Percentiles rank a stretch among this genome's conserved stretches.
Conservation (phyloP, 2,888 invertebrate genomes). For the Diachrysia chrysitis region DNA sequence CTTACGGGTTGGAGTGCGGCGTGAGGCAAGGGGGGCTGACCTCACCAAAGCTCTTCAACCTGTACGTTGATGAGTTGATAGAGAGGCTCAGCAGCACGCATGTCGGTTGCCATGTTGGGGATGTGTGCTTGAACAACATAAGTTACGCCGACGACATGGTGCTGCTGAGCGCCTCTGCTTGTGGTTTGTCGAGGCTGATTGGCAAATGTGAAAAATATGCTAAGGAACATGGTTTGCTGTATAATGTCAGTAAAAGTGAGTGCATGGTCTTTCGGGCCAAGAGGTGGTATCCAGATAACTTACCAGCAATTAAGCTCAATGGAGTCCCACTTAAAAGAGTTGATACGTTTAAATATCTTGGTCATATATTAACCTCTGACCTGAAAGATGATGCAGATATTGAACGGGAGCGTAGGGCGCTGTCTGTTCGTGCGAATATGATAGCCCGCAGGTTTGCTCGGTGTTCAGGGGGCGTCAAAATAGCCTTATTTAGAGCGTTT, state of each 20-base stretch:
- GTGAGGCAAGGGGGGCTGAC: slow-evolving; percentile 11
- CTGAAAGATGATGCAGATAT: too few species aligned
- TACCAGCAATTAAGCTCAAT: too few species aligned
- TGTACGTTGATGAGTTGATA: background rate
- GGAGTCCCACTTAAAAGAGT: too few species aligned
- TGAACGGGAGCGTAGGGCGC: too few species aligned
- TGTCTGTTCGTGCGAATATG: too few species aligned
- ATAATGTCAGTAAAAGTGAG: slow-evolving; percentile 11
- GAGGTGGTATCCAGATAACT: background rate
- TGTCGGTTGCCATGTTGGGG: slow-evolving; percentile 15
- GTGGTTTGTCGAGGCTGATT: slow-evolving; percentile 6
- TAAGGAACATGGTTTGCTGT: background rate
- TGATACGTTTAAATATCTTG: too few species aligned
- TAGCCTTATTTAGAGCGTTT: too few species aligned
- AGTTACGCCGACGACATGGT: slow-evolving; percentile 15
- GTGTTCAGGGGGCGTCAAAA: too few species aligned
- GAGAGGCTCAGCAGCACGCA: slow-evolving; percentile 16
- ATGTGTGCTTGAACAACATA: slow-evolving; percentile 8
- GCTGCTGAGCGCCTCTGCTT: slow-evolving; percentile 10
- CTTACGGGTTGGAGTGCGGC: slow-evolving; percentile 13
- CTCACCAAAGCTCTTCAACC: slow-evolving; percentile 8
- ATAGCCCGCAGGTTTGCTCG: too few species aligned
- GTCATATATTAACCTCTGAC: too few species aligned
- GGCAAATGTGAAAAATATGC: slow-evolving; percentile 10
- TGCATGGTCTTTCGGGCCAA: slow-evolving; percentile 15